phyloP scores from a whole-genome alignment of 2,113 vertebrate genomes.

The Columba livia region DNA sequence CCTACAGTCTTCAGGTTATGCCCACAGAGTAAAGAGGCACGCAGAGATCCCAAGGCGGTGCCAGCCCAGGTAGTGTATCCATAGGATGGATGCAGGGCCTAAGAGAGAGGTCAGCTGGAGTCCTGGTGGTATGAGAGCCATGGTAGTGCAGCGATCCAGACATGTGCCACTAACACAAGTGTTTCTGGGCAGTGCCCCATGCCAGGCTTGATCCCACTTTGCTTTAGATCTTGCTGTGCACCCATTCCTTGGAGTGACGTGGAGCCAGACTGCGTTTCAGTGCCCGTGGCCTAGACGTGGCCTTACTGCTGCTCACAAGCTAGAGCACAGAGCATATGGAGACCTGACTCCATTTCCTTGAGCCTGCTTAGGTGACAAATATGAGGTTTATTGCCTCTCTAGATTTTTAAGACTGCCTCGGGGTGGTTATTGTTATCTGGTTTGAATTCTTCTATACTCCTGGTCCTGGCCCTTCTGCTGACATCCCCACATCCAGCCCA shows the following conservation, averaged over 20 bases:
- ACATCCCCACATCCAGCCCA: background rate
- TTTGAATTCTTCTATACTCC: background rate
- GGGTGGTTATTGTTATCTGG: background rate
- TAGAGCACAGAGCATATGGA: background rate
- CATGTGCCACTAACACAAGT: accelerated
- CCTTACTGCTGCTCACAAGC: background rate
- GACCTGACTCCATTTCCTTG: background rate
- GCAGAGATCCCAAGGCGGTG: background rate
- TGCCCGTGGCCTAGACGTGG: background rate
- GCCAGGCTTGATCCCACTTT: background rate
- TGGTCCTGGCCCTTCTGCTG: background rate
- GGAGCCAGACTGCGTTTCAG: background rate
- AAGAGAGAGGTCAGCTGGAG: background rate
- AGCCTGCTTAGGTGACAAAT: background rate
- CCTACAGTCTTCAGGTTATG: background rate
- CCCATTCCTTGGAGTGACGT: accelerated
- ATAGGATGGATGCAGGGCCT: too few relatives aligned
- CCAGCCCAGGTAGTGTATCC: background rate
- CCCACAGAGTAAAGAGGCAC: background rate
- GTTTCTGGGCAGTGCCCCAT: background rate
- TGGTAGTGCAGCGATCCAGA: background rate
- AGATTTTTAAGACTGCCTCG: background rate
- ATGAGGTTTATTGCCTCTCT: background rate
- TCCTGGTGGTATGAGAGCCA: background rate
- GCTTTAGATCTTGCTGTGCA: background rate